Percentiles rank a stretch among this genome's conserved stretches.
Conservation (phyloP, 1,140 invertebrate species). For the Halotydeus destructor region DNA sequence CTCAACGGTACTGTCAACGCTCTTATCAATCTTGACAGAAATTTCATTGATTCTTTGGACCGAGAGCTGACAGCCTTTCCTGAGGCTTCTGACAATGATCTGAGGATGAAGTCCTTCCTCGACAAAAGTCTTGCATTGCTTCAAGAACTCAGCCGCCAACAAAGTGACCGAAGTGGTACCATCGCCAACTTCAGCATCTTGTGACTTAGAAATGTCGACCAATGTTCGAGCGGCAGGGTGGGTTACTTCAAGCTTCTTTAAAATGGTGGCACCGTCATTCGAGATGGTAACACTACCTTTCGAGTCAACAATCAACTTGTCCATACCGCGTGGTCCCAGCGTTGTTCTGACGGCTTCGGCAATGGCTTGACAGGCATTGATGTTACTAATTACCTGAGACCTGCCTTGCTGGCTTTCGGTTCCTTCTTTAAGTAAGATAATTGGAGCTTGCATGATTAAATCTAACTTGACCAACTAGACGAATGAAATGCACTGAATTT, state of each 20-base stretch:
- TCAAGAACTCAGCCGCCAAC: constrained; percentile 82
- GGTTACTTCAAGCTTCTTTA: constrained; percentile 89
- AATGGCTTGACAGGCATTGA: constrained; percentile 93
- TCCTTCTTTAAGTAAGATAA: constrained; percentile 91
- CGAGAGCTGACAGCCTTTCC: constrained; percentile 54
- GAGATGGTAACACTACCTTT: constrained; percentile 59
- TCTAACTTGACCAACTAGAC: too few relatives aligned
- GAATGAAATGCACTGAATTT: too few relatives aligned
- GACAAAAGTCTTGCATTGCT: constrained; percentile 79
- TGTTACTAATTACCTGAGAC: constrained; percentile 88
- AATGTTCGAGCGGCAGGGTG: constrained; percentile 93
- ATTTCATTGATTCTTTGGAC: constrained; percentile 66
- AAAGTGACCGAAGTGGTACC: constrained; percentile 92
- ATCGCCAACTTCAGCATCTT: constrained; percentile 98
- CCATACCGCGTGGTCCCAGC: constrained; percentile 93
- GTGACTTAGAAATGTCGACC: constrained; percentile 96
- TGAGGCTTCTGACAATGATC: constrained; percentile 65
- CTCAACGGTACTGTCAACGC: constrained; percentile 32
- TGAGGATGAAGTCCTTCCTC: constrained; percentile 94
- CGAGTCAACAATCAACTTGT: constrained; percentile 87
- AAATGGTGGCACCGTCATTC: constrained; percentile 97
- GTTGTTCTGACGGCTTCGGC: constrained; percentile 91
- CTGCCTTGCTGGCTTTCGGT: constrained; percentile 91
- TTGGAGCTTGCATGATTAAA: constrained; percentile 98
- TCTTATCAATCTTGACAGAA: constrained; percentile 43